A percentile compares a stretch with the other conserved stretches of the same genome.
These are phyloP conservation scores for rabbit (Oryctolagus cuniculus) DNA, from an alignment of 2,113 vertebrate genomes.

Conservation along the genomic window DNA sequence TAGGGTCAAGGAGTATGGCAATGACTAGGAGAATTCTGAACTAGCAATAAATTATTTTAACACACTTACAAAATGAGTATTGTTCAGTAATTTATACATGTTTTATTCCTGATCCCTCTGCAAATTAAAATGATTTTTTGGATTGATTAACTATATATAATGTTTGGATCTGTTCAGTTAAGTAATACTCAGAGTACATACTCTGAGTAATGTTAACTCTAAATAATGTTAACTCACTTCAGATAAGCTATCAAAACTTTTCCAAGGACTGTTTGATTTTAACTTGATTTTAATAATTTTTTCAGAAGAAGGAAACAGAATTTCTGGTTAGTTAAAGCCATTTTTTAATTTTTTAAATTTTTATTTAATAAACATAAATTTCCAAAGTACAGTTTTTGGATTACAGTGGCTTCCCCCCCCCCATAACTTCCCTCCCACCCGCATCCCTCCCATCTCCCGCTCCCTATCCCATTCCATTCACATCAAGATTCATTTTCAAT, in stretches of 20 bases:
- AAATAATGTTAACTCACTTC: neutral
- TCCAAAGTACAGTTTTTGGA: too few species aligned
- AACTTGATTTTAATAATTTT: conserved; percentile 2
- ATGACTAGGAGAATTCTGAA: neutral
- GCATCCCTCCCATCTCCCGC: too few species aligned
- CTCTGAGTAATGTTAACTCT: neutral
- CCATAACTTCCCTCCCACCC: too few species aligned
- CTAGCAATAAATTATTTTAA: neutral
- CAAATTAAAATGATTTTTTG: conserved; percentile 5
- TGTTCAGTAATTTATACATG: neutral
- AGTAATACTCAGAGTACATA: neutral
- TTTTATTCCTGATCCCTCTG: neutral
- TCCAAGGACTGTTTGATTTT: neutral
- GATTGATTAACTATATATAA: neutral
- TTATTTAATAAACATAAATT: too few species aligned
- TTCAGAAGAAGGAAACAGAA: neutral
- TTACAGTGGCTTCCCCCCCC: too few species aligned
- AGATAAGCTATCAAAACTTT: neutral
- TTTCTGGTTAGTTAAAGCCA: neutral
- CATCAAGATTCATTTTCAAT: too few species aligned
- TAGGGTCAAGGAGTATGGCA: neutral
- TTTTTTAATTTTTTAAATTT: too few species aligned
- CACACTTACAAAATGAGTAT: neutral
- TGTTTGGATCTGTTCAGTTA: neutral
- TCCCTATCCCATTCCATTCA: too few species aligned